Conservation (phyloP, 2,888 invertebrate genomes). For the Xanthia togata region DNA sequence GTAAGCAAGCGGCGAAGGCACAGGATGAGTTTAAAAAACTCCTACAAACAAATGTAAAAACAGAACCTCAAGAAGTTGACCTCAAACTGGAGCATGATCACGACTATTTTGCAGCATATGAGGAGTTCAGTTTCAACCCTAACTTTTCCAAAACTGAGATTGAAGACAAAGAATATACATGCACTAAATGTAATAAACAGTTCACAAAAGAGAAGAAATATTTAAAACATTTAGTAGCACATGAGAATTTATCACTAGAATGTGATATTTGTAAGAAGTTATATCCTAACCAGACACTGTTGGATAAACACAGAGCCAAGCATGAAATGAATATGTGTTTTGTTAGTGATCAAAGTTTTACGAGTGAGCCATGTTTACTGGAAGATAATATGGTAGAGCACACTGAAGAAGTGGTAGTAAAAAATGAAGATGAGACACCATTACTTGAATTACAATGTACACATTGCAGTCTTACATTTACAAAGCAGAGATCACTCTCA, state of each 20-base stretch:
- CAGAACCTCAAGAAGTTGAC: conserved; percentile 67
- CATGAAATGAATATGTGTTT: conserved; percentile 70
- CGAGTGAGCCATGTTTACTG: conserved; percentile 62
- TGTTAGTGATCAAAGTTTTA: conserved; percentile 67
- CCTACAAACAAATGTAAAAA: conserved; percentile 70
- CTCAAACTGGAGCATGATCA: conserved; percentile 71
- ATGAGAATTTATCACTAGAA: conserved; percentile 71
- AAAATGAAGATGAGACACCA: conserved; percentile 67
- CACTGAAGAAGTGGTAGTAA: conserved; percentile 65
- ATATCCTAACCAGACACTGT: conserved; percentile 74
- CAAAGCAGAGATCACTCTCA: conserved; percentile 87
- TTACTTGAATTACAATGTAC: conserved; percentile 82
- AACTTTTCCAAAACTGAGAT: conserved; percentile 62
- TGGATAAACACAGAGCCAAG: conserved; percentile 80
- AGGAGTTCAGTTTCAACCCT: conserved; percentile 67
- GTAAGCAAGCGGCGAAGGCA: conserved; percentile 77
- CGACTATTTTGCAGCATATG: conserved; percentile 58
- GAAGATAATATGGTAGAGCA: conserved; percentile 63
- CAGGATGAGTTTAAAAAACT: conserved; percentile 79
- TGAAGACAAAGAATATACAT: conserved; percentile 72
- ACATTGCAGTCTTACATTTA: conserved; percentile 89
- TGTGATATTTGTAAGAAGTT: conserved; percentile 79
- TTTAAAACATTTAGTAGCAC: conserved; percentile 85
- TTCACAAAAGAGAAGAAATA: conserved; percentile 86
- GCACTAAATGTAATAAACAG: conserved; percentile 85